Conservation (phyloP, 2,113 vertebrate genomes). For the Phyllostomus hastatus region DNA sequence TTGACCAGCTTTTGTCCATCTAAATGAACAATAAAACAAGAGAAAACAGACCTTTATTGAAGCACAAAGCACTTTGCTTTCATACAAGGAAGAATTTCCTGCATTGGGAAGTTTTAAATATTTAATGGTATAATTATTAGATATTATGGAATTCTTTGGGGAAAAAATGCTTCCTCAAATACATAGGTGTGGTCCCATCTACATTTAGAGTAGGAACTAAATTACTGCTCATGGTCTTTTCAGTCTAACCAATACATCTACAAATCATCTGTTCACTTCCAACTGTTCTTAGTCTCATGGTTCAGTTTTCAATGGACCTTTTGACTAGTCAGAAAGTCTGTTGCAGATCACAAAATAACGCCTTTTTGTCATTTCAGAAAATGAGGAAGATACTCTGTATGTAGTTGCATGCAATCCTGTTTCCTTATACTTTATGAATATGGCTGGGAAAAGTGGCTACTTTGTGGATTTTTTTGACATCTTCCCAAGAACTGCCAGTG, state of each 20-base stretch:
- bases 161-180: neutral
- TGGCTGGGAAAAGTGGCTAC: constrained; percentile 80
- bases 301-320: neutral
- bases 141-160: neutral
- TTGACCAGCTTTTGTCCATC: neutral
- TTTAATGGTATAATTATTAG: neutral
- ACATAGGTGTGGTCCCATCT: neutral
- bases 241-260: neutral
- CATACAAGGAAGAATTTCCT: neutral
- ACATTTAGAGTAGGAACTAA: neutral
- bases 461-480: constrained; percentile 92
- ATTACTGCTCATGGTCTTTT: neutral
- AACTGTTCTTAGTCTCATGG: neutral
- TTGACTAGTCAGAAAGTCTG: neutral
- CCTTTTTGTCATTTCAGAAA: constrained; percentile 77
- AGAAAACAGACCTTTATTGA: neutral
- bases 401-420: constrained; percentile 93
- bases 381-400: constrained; percentile 83
- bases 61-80: neutral
- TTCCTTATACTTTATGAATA: constrained; percentile 89
- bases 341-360: neutral
- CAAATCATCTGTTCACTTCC: neutral
- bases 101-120: neutral
- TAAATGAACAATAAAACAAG: neutral
- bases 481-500: constrained; percentile 90